These are phyloP conservation scores for Jaculus jaculus DNA, from an alignment of 2,113 vertebrate genomes.

Conservation along the genomic window DNA sequence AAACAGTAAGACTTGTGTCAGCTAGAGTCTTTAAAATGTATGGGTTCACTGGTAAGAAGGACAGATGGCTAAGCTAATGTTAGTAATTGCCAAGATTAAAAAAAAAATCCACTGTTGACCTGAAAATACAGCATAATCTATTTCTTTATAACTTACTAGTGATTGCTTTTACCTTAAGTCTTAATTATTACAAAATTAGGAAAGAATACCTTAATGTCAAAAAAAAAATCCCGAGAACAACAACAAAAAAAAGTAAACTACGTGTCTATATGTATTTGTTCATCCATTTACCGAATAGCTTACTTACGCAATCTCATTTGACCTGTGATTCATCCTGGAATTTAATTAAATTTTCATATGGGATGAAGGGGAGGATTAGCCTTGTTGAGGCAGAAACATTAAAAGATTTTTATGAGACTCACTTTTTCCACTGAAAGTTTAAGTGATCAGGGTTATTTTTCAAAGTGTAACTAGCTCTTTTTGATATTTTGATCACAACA, in stretches of 20 bases:
- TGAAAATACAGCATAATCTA: constrained; percentile 54
- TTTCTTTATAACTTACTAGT: constrained; percentile 58
- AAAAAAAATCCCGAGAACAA: constrained; percentile 4
- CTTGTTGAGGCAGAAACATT: background rate
- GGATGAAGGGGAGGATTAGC: background rate
- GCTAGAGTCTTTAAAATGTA: constrained; percentile 48
- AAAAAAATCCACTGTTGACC: constrained; percentile 59
- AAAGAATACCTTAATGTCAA: constrained; percentile 9
- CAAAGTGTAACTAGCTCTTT: background rate
- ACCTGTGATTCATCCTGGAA: background rate
- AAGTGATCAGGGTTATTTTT: background rate
- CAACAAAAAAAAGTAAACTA: background rate
- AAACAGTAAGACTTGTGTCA: constrained; percentile 51
- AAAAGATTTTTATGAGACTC: background rate
- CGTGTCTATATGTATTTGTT: background rate
- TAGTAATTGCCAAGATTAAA: constrained; percentile 61
- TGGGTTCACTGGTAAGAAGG: constrained; percentile 18
- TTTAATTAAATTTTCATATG: background rate
- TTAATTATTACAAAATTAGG: constrained; percentile 49
- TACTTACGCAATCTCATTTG: background rate
- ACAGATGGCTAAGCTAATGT: constrained; percentile 66
- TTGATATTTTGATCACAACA: background rate
- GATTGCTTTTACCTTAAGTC: constrained; percentile 47
- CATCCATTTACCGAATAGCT: background rate
- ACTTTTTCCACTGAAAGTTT: background rate